Evolutionary conservation across 2,888 invertebrate species (phyloP).

Genomic region (Coecobrya sp.): DNA sequence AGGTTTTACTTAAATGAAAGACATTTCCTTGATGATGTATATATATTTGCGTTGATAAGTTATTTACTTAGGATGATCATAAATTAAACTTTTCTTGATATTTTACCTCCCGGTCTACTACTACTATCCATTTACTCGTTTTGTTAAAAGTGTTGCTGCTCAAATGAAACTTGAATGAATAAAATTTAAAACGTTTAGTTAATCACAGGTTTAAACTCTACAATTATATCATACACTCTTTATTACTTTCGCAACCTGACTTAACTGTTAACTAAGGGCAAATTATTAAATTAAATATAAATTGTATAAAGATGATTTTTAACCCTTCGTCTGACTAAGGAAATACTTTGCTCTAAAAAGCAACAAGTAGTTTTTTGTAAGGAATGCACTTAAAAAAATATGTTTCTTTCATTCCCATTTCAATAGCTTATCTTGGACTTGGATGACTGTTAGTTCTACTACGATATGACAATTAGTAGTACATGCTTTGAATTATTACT

Average conservation of each 20-base stretch:
- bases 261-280: no score
- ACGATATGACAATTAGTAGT: not conserved
- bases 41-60: not conserved
- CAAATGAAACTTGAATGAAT: not conserved
- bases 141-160: not conserved
- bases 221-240: not conserved
- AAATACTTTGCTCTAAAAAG: no score
- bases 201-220: not conserved
- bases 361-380: no score
- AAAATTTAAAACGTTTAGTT: not conserved
- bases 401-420: not conserved
- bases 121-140: no score
- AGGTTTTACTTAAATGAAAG: constrained; percentile 30
- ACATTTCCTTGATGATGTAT: constrained; percentile 22
- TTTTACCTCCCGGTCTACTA: no score
- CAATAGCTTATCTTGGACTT: not conserved
- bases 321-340: no score
- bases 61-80: not conserved
- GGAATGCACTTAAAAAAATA: no score
- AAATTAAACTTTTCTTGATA: no score
- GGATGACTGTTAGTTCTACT: not conserved
- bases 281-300: no score
- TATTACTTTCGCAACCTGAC: not conserved
- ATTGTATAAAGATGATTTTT: no score
- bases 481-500: not conserved